These are phyloP conservation scores for Calcarius lapponicus DNA, from an alignment of 2,797 vertebrate species.

Conservation along the genomic window DNA sequence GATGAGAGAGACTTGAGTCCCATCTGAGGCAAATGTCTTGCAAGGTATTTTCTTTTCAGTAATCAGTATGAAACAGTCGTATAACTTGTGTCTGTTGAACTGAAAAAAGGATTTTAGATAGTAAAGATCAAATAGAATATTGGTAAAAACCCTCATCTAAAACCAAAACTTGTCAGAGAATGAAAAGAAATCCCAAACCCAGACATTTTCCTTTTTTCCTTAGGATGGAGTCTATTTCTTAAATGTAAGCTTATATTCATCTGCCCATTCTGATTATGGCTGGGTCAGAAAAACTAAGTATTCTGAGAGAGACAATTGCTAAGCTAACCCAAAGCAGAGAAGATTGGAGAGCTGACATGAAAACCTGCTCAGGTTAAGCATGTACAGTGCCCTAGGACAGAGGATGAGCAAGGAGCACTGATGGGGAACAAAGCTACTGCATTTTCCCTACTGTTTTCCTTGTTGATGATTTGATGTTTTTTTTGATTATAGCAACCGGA, in stretches of 20 bases:
- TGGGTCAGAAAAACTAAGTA: neutral
- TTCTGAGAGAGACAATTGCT: neutral
- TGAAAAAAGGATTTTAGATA: neutral
- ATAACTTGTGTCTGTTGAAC: neutral
- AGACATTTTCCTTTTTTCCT: neutral
- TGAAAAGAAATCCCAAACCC: neutral
- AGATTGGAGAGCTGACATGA: neutral
- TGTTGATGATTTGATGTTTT: neutral
- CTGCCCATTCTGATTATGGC: neutral
- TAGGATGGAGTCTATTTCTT: neutral
- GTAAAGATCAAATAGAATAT: neutral
- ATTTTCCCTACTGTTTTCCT: constrained; percentile 5
- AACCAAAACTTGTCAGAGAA: neutral
- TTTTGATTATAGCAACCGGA: constrained; percentile 11
- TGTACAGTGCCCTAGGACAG: neutral
- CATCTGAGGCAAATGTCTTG: neutral
- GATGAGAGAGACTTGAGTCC: neutral
- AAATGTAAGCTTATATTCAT: neutral
- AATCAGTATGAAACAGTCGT: neutral
- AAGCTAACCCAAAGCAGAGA: constrained; percentile 22
- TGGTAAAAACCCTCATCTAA: neutral
- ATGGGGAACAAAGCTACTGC: neutral
- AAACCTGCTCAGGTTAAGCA: constrained; percentile 61
- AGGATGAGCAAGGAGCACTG: neutral
- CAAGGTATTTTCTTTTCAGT: neutral